Evolutionary conservation across 2,888 invertebrate genomes (phyloP).

Genomic region (Leptopilina syphax): DNA sequence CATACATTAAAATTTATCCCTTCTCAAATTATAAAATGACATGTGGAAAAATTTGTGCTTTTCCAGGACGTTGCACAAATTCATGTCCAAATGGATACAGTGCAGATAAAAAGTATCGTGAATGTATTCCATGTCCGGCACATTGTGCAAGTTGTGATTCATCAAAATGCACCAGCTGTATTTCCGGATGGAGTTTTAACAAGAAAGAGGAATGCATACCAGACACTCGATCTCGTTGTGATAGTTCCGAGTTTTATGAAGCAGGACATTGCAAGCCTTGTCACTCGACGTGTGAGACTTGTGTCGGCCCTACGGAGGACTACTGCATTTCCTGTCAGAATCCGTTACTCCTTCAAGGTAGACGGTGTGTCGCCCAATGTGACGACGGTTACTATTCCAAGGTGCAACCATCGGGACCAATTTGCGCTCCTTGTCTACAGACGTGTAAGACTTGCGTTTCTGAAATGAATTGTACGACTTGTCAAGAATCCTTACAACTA

Average conservation of each 20-base stretch:
- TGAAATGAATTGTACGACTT: constrained; percentile 88
- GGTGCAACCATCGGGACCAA: constrained; percentile 76
- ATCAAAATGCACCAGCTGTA: constrained; percentile 86
- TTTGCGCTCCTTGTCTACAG: constrained; percentile 88
- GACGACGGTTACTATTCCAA: constrained; percentile 86
- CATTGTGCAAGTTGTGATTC: constrained; percentile 88
- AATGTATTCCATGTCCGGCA: constrained; percentile 88
- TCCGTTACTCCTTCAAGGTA: constrained; percentile 85
- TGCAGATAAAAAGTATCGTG: constrained; percentile 87
- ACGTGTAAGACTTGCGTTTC: constrained; percentile 88
- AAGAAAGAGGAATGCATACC: constrained; percentile 87
- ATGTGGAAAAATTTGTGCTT: constrained; percentile 20
- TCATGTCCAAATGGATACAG: constrained; percentile 87
- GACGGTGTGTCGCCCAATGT: constrained; percentile 87
- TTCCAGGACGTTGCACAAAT: constrained; percentile 82
- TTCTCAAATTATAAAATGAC: too few relatives aligned
- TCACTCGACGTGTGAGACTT: constrained; percentile 89
- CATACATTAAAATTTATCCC: too few relatives aligned
- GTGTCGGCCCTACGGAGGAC: constrained; percentile 86
- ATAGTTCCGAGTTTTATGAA: constrained; percentile 83
- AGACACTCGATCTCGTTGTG: constrained; percentile 84
- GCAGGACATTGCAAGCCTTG: constrained; percentile 85
- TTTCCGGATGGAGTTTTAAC: constrained; percentile 86
- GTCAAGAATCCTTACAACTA: constrained; percentile 86
- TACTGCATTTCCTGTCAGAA: constrained; percentile 87